Base-by-base conservation (phyloP, 2,113 vertebrate genomes). In the Eleginops maclovinus region DNA sequence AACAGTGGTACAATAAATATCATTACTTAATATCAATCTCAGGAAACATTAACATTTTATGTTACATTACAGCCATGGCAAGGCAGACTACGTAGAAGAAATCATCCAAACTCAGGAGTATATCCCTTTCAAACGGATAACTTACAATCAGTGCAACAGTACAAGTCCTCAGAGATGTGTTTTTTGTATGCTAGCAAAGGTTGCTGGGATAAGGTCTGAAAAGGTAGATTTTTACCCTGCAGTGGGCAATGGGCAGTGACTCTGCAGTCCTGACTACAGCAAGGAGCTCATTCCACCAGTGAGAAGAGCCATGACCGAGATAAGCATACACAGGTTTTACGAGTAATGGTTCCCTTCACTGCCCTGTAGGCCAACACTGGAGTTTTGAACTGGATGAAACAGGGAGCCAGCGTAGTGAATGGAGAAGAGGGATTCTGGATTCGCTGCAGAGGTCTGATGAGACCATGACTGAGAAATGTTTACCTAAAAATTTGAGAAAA, bases 211-310 rank as follows among this genome's bases (percentile, higher is more conserved):
- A 11, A 44, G 4, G 11, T 44, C 22, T 56, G 13, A 47, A 31
- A 28, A n/a, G 10, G 16, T 54, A n/a, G 4, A 2, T 9, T 65
- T 62, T 49, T 21, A 4, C 10, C 41, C 22, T 12, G 21, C 13
- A 6, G 60, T 1, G 14, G 16, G 16, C 17, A 26, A 19, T 17
- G 16, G 55, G 16, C 43, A 26, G 41, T 40, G 58, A 60, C 31
- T 60, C 31, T 41, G 31, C n/a, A 22, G 50, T 22, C 10, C n/a
- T 19, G 28, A 63, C 22, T 63, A 19, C 22, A 47, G 61, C 19
- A 16, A 16, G 43, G 43, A 47, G 22, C 61, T 47, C 61, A 46
- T 63, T 44, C 61, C 43, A 46, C 43, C 60, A 46, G n/a, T 62
- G 63, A 65, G 26, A n/a, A 28, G 24, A 63, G 15, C 62, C 9